Evolutionary conservation across 2,888 invertebrate genomes (phyloP).

Genomic region (Caenorhabditis drosophilae): DNA sequence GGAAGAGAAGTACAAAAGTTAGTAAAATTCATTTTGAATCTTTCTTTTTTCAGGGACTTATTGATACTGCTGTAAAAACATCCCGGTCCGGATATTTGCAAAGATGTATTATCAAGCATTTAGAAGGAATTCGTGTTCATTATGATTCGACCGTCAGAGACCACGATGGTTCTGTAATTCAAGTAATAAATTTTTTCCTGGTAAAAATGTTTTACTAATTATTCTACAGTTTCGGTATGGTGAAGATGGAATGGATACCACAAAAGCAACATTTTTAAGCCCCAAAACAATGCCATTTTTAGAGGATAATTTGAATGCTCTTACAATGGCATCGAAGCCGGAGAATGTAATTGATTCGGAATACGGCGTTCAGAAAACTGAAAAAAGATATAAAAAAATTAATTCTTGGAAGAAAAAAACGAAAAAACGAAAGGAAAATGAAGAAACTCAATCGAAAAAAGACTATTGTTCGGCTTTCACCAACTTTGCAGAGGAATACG

Average conservation of each 20-base stretch:
- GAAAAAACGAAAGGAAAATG: slow-evolving; percentile 10
- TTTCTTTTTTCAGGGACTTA: slow-evolving; percentile 79
- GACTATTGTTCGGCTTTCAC: slow-evolving; percentile 48
- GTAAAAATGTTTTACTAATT: neutral
- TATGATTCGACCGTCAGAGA: slow-evolving; percentile 96
- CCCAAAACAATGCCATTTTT: slow-evolving; percentile 81
- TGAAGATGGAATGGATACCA: slow-evolving; percentile 84
- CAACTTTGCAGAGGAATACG: slow-evolving; percentile 43
- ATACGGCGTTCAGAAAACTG: slow-evolving; percentile 69
- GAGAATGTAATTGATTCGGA: slow-evolving; percentile 70
- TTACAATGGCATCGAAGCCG: slow-evolving; percentile 50
- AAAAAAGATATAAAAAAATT: slow-evolving; percentile 73
- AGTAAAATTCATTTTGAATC: neutral
- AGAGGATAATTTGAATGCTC: slow-evolving; percentile 76
- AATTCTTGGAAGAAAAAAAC: slow-evolving; percentile 42
- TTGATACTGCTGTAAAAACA: slow-evolving; percentile 99
- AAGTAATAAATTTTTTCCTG: slow-evolving; percentile 72
- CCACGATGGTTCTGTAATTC: slow-evolving; percentile 88
- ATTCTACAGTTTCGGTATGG: slow-evolving; percentile 81
- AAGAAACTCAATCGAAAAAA: slow-evolving; percentile 18
- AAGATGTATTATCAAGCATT: slow-evolving; percentile 92
- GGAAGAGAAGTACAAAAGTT: slow-evolving; percentile 82
- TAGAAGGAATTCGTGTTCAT: slow-evolving; percentile 87
- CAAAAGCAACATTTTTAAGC: slow-evolving; percentile 84
- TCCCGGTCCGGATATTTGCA: slow-evolving; percentile 97